phyloP scores from a whole-genome alignment of 1,140 invertebrate species.

The Ips typographus region DNA sequence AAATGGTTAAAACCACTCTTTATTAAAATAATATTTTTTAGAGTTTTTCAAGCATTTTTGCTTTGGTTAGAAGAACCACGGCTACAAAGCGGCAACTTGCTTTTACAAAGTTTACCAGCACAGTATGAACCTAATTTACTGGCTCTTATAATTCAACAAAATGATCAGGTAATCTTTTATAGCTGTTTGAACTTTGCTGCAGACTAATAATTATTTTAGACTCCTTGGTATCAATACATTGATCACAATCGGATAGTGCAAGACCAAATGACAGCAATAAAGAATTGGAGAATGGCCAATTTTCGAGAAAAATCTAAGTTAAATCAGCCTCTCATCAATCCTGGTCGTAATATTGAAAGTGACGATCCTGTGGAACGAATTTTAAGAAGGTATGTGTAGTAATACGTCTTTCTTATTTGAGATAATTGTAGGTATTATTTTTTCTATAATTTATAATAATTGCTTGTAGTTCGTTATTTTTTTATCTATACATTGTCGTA shows the following conservation, averaged over 20 bases:
- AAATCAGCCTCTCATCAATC: conserved; percentile 45
- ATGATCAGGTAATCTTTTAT: conserved; percentile 44
- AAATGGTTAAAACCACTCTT: too few relatives aligned
- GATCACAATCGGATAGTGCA: conserved; percentile 60
- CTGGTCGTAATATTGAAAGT: conserved; percentile 43
- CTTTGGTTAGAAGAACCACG: conserved; percentile 80
- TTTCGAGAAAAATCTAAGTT: conserved; percentile 49
- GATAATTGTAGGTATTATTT: background rate
- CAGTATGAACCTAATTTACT: conserved; percentile 67
- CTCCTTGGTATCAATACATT: conserved; percentile 70
- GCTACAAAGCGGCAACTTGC: conserved; percentile 68
- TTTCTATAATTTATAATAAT: background rate
- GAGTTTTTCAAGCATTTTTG: conserved; percentile 65
- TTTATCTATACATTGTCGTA: too few relatives aligned
- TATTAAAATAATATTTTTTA: conserved; percentile 36
- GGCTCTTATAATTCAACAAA: conserved; percentile 50
- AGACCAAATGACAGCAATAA: conserved; percentile 53
- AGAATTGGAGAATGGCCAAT: conserved; percentile 48
- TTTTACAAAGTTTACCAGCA: conserved; percentile 71
- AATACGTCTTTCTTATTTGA: background rate
- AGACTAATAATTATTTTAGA: conserved; percentile 38
- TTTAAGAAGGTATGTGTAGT: conserved; percentile 51
- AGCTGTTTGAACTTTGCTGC: background rate
- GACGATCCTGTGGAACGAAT: conserved; percentile 58
- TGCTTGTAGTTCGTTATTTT: too few relatives aligned